Percentiles rank a stretch among this genome's conserved stretches.
Conservation (phyloP, 1,140 invertebrate genomes). For the Homarus americanus region DNA sequence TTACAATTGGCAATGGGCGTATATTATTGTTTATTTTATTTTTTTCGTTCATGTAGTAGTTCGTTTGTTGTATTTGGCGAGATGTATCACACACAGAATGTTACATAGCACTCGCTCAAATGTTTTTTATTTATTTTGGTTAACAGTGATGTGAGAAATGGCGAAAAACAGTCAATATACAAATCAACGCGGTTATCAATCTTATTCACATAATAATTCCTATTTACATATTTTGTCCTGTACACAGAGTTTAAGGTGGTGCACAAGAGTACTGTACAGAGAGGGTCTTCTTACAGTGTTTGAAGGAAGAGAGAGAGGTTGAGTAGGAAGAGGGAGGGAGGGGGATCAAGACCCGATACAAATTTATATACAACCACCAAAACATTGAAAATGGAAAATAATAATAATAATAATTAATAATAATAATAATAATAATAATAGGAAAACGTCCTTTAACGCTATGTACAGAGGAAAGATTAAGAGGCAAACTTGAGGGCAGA, state of each 20-base stretch:
- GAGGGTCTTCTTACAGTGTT: constrained; percentile 21
- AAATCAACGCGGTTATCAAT: constrained; percentile 67
- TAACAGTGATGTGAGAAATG: constrained; percentile 58
- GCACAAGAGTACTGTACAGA: constrained; percentile 57
- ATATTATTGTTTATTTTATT: constrained; percentile 51
- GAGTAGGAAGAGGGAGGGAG: neutral
- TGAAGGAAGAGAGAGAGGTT: neutral
- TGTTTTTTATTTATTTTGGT: constrained; percentile 23
- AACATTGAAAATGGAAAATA: constrained; percentile 62
- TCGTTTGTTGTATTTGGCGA: constrained; percentile 26
- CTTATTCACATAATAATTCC: constrained; percentile 73
- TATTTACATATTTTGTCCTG: constrained; percentile 66
- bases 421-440: constrained; percentile 70
- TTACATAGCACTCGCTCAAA: constrained; percentile 12
- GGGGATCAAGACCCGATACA: constrained; percentile 26
- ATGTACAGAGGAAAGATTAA: constrained; percentile 72
- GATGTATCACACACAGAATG: constrained; percentile 10
- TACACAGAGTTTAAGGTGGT: constrained; percentile 56
- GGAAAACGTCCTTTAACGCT: constrained; percentile 65
- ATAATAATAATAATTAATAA: constrained; percentile 48
- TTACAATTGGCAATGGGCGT: constrained; percentile 38
- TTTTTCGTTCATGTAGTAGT: constrained; percentile 41
- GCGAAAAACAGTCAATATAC: constrained; percentile 68
- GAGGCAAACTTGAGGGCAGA: constrained; percentile 46
- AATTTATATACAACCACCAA: constrained; percentile 72